Conservation (phyloP, 2,113 vertebrate genomes). For the Microcebus lehilahytsara region DNA sequence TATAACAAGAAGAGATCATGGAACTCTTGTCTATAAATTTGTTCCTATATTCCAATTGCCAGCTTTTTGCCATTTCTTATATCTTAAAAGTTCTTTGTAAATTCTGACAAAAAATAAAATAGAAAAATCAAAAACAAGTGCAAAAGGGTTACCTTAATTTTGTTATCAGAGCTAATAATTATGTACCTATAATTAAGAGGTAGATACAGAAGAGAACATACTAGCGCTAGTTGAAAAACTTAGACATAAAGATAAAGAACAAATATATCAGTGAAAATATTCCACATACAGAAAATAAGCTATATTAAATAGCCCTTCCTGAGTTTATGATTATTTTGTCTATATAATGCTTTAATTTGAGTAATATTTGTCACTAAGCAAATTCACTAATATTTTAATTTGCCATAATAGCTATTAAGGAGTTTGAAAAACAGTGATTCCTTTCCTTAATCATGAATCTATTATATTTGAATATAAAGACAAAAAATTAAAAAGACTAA, state of each 20-base stretch:
- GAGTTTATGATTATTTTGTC: background rate
- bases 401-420: background rate
- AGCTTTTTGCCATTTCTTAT: background rate
- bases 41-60: background rate
- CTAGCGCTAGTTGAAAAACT: background rate
- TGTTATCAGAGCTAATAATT: background rate
- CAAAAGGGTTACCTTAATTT: background rate
- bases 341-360: background rate
- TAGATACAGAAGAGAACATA: background rate
- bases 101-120: background rate
- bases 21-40: background rate
- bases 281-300: background rate
- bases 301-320: background rate
- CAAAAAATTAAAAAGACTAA: background rate
- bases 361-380: background rate
- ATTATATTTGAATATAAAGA: slow-evolving; percentile 1
- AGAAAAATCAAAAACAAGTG: background rate
- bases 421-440: background rate
- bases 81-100: background rate
- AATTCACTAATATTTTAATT: slow-evolving; percentile 15
- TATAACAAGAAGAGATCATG: background rate
- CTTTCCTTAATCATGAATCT: background rate
- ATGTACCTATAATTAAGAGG: background rate
- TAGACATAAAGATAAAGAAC: background rate
- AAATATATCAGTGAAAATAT: background rate